Base-by-base conservation (phyloP, 2,113 vertebrate species). In the Speoplatyrhinus poulsoni region DNA sequence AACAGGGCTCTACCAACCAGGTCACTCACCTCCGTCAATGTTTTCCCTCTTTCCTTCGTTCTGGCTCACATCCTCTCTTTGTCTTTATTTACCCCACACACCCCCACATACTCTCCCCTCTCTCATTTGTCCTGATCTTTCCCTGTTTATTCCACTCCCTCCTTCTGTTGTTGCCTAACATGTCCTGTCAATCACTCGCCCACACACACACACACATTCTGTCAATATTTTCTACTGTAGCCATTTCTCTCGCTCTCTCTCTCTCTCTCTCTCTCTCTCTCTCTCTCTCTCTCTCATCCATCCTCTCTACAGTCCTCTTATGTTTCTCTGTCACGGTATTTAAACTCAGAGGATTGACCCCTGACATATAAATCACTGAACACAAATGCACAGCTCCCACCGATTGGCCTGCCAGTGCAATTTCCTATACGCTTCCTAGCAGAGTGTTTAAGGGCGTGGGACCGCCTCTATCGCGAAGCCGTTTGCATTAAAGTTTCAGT, bases 21-120 rank as follows among this genome's bases (percentile, higher is more conserved):
- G 85, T 85, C 82, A 84, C 73, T 82, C 77, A 83, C 69, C 73
- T 81, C 76, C 82, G 68, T 81, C 80, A 47, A 72, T 82, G 72
- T 67, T 75, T 74, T 59, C 6, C 17, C 69, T 70, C 55, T 80
- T 9, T 81, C 72, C 32, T 33, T 12, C 36, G 33, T 61, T 65
- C 72, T 73, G 33, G 74, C 55, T 69, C 65, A 19, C 19, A 19
- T 10, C 73, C 50, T n/a, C 6, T 68, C 53, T 55, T 55, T 59
- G 33, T 16, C 36, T 36, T 47, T 32, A 19, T 13, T 12, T 33
- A 26, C 8, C 62, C 15, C 26, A 12, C 47, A 13, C 60, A 9
- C 15, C 16, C 64, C 26, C 9, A 55, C 47, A 48, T 58, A 49
- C 69, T 64, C 58, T 19, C 72, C 65, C 17, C 10, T 46, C 54